Base-by-base conservation (phyloP, 92 coral and sea anemone genomes). In the Siderastrea radians region DNA sequence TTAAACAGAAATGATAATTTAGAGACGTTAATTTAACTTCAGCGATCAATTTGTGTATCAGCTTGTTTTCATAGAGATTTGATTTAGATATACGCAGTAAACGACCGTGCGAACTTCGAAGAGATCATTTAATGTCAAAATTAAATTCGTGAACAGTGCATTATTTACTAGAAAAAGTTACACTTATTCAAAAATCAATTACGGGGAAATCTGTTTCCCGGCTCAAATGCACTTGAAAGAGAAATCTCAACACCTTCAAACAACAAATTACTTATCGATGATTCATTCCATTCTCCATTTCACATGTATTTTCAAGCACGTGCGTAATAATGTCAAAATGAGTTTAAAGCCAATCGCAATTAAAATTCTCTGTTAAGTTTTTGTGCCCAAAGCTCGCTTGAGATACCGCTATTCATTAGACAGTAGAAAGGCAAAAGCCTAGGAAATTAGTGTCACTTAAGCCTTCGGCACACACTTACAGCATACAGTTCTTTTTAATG, bases 391-490 rank as follows among this genome's bases (percentile, higher is more conserved):
- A 81, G 47, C 44, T 47, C 61, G 71, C 63, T 16, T 26, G 74
- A 74, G 60, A 60, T 10, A 61, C 50, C 63, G 53, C 57, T 8
- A 73, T 73, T 84, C 53, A 74, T 44, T 60, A 44, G 60, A 84
- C 80, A 84, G 87, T 74, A 84, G 80, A 19, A 50, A 50, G 47
- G 61, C 72, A 51, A 72, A 69, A 54, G 68, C 80, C 53, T 49
- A 82, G 86, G 86, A 82, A 82, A 82, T 82, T 82, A 82, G 78
- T 51, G 62, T 72, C 87, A 74, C 72, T 73, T 72, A 50, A 61
- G 26, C 53, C 44, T 11, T 61, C 53, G 73, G 5, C 26, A 43
- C 81, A 48, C 87, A 59, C 79, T 84, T 74, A 19, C 16, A 4
- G 12, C 58, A 63, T 65, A 10, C 87, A 84, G 64, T 60, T 74